A percentile compares a stretch with the other conserved stretches of the same genome.
phyloP scores from a whole-genome alignment of 2,113 vertebrate species.

The Hydrolagus affinis region DNA sequence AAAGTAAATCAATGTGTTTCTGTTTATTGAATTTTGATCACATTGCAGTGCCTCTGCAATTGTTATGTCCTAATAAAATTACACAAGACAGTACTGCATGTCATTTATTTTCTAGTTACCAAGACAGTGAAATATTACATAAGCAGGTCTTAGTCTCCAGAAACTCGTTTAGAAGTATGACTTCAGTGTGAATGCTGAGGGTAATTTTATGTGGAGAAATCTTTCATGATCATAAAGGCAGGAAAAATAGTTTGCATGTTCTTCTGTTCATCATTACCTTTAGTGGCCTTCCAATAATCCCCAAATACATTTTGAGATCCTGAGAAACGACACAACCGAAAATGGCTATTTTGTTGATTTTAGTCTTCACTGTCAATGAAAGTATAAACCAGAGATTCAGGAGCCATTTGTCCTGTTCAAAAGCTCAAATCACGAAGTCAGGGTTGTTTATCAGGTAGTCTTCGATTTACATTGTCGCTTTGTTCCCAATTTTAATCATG shows the following conservation, averaged over 20 bases:
- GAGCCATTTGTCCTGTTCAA: not conserved
- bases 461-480: not conserved
- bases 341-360: not conserved
- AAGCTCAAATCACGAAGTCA: not conserved
- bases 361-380: not conserved
- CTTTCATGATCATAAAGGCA: not conserved
- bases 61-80: not conserved
- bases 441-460: not conserved
- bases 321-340: not conserved
- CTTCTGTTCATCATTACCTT: not conserved
- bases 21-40: not conserved
- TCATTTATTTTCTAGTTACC: not conserved
- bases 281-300: not conserved
- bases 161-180: not conserved
- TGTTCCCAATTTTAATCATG: not conserved
- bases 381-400: not conserved
- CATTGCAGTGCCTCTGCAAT: not conserved
- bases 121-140: not conserved
- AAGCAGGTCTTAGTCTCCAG: not conserved
- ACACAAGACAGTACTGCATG: not conserved
- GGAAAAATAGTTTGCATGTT: not conserved
- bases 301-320: not conserved
- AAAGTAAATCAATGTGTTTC: not conserved
- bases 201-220: not conserved
- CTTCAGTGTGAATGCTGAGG: not conserved